Conservation (phyloP, 2,888 invertebrate genomes). For the Baronia brevicornis region DNA sequence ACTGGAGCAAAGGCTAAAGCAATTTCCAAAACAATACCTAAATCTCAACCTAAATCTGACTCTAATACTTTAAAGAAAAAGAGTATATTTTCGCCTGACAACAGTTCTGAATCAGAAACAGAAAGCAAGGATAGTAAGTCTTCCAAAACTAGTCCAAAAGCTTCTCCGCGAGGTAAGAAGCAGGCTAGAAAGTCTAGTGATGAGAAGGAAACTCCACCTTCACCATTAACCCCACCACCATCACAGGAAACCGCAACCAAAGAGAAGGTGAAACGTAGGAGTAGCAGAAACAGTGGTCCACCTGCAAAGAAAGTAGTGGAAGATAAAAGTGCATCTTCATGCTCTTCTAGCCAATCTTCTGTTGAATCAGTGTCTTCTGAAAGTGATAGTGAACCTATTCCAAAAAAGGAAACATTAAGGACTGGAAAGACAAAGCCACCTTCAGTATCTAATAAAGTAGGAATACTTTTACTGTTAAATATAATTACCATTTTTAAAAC, state of each 20-base stretch:
- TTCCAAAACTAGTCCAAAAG: constrained; percentile 40
- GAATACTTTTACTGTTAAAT: too few relatives aligned
- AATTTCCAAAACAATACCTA: constrained; percentile 51
- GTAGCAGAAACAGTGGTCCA: constrained; percentile 50
- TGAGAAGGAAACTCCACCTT: constrained; percentile 44
- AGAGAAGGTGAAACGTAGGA: constrained; percentile 51
- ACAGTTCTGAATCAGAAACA: constrained; percentile 67
- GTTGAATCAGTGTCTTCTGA: constrained; percentile 62
- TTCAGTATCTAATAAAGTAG: constrained; percentile 39
- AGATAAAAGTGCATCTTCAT: constrained; percentile 59
- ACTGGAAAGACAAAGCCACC: constrained; percentile 56
- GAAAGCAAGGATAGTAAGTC: constrained; percentile 50
- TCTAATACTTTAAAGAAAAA: constrained; percentile 76
- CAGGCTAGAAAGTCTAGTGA: constrained; percentile 55
- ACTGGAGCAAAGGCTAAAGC: constrained; percentile 62
- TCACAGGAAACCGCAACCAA: constrained; percentile 48
- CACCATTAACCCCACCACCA: constrained; percentile 32
- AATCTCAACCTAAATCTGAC: constrained; percentile 38
- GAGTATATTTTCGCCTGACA: constrained; percentile 89
- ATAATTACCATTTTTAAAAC: too few relatives aligned
- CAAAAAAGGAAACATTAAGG: constrained; percentile 48
- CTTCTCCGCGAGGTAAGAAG: constrained; percentile 45
- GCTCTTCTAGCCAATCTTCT: constrained; percentile 64
- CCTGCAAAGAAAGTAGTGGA: constrained; percentile 59
- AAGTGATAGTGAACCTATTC: constrained; percentile 53